Percentiles rank a stretch among this genome's conserved stretches.
phyloP scores from a whole-genome alignment of 2,797 vertebrate species.

The Acanthornis magna region DNA sequence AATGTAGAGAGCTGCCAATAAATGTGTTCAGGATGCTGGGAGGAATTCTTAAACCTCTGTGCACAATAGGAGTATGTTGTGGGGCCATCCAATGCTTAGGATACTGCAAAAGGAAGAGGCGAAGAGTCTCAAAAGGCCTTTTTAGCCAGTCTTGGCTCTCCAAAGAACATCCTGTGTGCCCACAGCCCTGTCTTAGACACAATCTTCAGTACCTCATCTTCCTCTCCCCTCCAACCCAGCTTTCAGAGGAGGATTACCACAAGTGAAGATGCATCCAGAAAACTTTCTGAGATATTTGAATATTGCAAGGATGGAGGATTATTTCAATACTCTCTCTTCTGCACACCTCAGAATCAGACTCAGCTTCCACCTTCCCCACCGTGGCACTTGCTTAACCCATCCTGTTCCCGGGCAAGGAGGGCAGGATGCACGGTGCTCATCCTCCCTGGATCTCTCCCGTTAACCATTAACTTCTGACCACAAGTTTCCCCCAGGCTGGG shows the following conservation, averaged over 20 bases:
- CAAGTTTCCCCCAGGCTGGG: rapidly evolving
- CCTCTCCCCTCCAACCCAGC: not conserved
- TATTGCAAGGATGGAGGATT: not conserved
- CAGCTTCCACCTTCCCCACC: not conserved
- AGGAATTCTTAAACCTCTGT: not conserved
- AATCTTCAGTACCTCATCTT: not conserved
- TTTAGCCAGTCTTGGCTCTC: not conserved
- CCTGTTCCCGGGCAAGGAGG: not conserved
- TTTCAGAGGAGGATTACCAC: not conserved
- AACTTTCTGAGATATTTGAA: not conserved
- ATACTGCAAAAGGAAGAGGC: not conserved
- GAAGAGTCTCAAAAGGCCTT: not conserved
- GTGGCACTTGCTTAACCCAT: not conserved
- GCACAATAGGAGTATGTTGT: not conserved
- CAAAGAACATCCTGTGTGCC: not conserved
- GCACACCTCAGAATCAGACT: not conserved
- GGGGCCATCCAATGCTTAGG: not conserved
- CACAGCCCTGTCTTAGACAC: not conserved
- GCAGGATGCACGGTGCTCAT: not conserved
- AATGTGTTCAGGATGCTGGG: not conserved
- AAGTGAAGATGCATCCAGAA: not conserved
- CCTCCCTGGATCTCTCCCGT: not conserved
- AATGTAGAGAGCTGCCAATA: not conserved
- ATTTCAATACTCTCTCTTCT: not conserved
- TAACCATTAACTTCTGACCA: not conserved